A percentile compares a stretch with the other conserved stretches of the same genome.
Evolutionary conservation across 2,113 vertebrate species (phyloP).

Genomic region (Tiliqua scincoides): DNA sequence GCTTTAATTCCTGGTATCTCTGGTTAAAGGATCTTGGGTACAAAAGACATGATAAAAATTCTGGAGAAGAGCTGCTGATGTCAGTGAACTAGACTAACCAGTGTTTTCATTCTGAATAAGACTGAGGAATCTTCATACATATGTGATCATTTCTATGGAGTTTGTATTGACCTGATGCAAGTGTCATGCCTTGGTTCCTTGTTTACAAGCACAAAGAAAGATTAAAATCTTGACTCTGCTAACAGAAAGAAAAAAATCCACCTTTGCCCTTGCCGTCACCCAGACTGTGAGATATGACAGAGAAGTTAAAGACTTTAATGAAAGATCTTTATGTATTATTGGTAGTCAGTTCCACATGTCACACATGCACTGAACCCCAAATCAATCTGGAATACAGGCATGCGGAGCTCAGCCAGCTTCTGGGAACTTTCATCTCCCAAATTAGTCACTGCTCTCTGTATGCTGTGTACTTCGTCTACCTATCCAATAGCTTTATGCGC

Average conservation of each 20-base stretch:
- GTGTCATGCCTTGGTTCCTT: background rate
- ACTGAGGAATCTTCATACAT: too few species aligned
- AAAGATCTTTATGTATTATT: background rate
- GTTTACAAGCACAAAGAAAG: background rate
- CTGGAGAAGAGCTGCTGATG: too few species aligned
- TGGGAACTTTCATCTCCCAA: background rate
- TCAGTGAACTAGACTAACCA: too few species aligned
- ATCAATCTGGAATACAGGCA: background rate
- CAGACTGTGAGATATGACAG: background rate
- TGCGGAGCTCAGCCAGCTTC: background rate
- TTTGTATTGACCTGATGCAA: too few species aligned
- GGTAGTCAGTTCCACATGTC: background rate
- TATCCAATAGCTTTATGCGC: background rate
- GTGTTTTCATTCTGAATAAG: too few species aligned
- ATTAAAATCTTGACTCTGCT: background rate
- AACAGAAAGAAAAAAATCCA: background rate
- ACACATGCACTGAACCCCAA: background rate
- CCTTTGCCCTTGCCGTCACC: too few species aligned
- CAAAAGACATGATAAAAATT: background rate
- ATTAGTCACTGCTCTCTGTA: background rate
- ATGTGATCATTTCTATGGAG: too few species aligned
- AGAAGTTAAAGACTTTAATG: background rate
- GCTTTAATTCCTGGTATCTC: too few species aligned
- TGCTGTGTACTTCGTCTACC: too few species aligned
- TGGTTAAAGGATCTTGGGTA: too few species aligned